Base-by-base conservation (phyloP, 2,113 vertebrate species). In the Onychostoma macrolepis region DNA sequence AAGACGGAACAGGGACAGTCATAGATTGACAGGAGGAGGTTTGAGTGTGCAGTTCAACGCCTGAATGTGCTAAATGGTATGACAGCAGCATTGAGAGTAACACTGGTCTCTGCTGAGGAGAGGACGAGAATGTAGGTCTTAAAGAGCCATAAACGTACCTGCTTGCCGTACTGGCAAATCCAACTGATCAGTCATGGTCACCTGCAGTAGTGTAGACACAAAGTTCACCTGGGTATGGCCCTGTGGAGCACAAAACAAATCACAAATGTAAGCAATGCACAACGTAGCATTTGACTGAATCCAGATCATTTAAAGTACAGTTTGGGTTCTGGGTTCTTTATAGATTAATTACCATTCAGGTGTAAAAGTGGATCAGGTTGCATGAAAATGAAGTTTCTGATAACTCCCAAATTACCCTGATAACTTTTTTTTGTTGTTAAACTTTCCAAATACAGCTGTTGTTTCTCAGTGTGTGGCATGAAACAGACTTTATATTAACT, bases 141-240 rank as follows among this genome's bases (percentile, higher is more conserved):
- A 28, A 28, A 61, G 53, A 12, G 53, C 1, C 8, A 3, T 4
- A 91, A 88, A 93, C 95, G 94, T 95, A 97, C 98, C 98, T 97
- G 98, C 98, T 95, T 99, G 98, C 90, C 98, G 96, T 90, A 99
- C 97, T 88, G 97, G 97, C 94, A 99, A 95, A 95, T 99, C 98
- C 95, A 99, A 94, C 92, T 99, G 97, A 86, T 99, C 97, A 3
- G 98, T 97, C 98, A 99, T 99, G 91, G 98, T 99, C 91, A 99
- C 96, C 90, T 97, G 97, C 92, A 99, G 97, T 92, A 99, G 93
- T 82, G 97, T 96, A 88, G 98, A 98, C 93, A 98, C 95, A 94
- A 99, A 99, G 94, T 97, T 99, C 92, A 97, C 95, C 91, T 97
- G 97, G 84, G 96, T 94, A 92, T 99, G 97, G 93, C 96, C 96